Conservation (phyloP, 1,140 invertebrate genomes). For the Euwallacea similis region DNA sequence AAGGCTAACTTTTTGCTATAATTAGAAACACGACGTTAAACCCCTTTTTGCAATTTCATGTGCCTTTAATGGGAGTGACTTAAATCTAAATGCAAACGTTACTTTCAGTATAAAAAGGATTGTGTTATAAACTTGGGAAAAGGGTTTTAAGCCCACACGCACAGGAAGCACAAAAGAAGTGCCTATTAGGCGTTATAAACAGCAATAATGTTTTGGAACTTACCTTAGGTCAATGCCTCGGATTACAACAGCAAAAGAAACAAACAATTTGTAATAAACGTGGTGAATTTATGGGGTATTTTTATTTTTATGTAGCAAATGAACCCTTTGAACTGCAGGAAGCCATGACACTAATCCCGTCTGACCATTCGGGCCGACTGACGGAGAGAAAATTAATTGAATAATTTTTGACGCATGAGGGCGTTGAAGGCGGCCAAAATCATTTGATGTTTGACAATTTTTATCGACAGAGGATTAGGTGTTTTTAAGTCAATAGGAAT, state of each 20-base stretch:
- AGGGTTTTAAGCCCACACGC: slow-evolving; percentile 34
- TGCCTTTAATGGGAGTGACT: no score
- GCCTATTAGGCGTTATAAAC: neutral
- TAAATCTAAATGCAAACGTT: no score
- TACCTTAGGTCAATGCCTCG: slow-evolving; percentile 6
- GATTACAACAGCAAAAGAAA: neutral
- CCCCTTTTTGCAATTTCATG: neutral
- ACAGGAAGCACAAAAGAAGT: slow-evolving; percentile 27
- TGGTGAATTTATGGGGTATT: slow-evolving; percentile 8
- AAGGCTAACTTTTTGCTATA: slow-evolving; percentile 25
- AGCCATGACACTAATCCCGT: slow-evolving; percentile 33
- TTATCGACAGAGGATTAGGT: no score
- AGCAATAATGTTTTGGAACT: neutral
- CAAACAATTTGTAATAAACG: neutral
- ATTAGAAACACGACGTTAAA: slow-evolving; percentile 11
- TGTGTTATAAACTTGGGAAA: neutral
- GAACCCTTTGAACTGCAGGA: slow-evolving; percentile 18
- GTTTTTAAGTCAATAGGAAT: no score
- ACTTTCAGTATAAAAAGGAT: no score
- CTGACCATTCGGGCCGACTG: slow-evolving; percentile 30
- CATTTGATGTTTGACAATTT: no score
- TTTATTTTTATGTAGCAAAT: slow-evolving; percentile 26
- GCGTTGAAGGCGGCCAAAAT: no score
- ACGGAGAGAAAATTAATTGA: slow-evolving; percentile 4
- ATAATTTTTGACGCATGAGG: no score